Base-by-base conservation (phyloP, 2,113 vertebrate species). In the Phaetusa simplex region DNA sequence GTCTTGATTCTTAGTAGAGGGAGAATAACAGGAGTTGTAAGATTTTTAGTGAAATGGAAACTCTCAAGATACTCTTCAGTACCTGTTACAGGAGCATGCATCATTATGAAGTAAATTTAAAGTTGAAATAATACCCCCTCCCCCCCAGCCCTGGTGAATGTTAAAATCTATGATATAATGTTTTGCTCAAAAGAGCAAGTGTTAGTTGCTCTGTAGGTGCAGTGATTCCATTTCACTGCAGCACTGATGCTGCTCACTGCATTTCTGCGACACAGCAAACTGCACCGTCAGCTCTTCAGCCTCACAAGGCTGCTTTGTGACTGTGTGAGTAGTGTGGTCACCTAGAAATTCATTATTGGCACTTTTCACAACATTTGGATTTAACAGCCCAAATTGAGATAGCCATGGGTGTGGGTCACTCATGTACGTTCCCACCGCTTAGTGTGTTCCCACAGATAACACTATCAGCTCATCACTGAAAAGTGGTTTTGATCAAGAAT, bases 211-310 rank as follows among this genome's bases (percentile, higher is more conserved):
- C 42, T 45, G 14, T 56, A n/a, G 78, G 27, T 45, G 32, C 29
- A 69, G 53, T 22, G 58, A 59, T 77, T 42, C 24, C 18, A 34
- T 79, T 85, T 76, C 47, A 8, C 29, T 72, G 22, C n/a, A 59
- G 19, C 2, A 0, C 11, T 5, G 7, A 11, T 64, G 19, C 15
- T 77, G 12, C 52, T 55, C n/a, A 15, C 32, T 43, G 40, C n/a
- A 30, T 81, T 71, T 82, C 21, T 83, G 10, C 8, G 3, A 49
- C 26, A 13, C 36, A 69, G 32, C 36, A 62, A 72, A 32, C 18
- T 11, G n/a, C 7, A 6, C 10, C 0, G 0, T 58, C 52, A 27
- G 36, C 21, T 82, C 73, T 82, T 72, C 38, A 76, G 52, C 43
- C 42, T 92, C 9, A 1, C 43, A 42, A 66, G 29, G 66, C 71